These are phyloP conservation scores for Pedicia rivosa DNA, from an alignment of 2,888 invertebrate genomes.

Conservation along the genomic window DNA sequence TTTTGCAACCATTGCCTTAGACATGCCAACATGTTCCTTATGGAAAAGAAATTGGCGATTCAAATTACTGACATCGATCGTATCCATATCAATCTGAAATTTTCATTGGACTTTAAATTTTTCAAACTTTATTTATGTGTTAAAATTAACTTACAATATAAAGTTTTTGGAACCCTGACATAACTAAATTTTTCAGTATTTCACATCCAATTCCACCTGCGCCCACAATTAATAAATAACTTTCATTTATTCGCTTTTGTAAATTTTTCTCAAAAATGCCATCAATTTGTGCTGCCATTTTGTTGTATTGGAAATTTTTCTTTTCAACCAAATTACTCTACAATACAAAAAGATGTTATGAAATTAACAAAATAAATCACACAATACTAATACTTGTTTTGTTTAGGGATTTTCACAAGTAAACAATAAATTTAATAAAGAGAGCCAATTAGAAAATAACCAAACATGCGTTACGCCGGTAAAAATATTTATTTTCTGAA, in stretches of 20 bases:
- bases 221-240: conserved; percentile 77
- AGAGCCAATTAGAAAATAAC: too few species aligned
- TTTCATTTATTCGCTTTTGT: conserved; percentile 45
- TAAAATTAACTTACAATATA: conserved; percentile 67
- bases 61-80: conserved; percentile 97
- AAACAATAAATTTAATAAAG: too few species aligned
- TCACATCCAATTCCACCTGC: conserved; percentile 99
- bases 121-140: not conserved
- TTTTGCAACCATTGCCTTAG: conserved; percentile 84
- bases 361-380: too few species aligned
- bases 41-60: conserved; percentile 99
- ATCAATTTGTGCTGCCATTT: conserved; percentile 49
- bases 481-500: too few species aligned
- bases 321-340: too few species aligned
- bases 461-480: too few species aligned
- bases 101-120: too few species aligned
- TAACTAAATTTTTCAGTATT: conserved; percentile 88
- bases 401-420: too few species aligned
- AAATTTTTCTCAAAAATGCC: conserved; percentile 49
- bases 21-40: conserved; percentile 94
- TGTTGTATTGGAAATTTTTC: too few species aligned
- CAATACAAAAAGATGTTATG: too few species aligned
- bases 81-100: conserved; percentile 94
- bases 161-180: conserved; percentile 84
- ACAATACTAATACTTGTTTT: too few species aligned